These are phyloP conservation scores for Julus scanicus DNA, from an alignment of 2,888 invertebrate genomes.

Conservation along the genomic window DNA sequence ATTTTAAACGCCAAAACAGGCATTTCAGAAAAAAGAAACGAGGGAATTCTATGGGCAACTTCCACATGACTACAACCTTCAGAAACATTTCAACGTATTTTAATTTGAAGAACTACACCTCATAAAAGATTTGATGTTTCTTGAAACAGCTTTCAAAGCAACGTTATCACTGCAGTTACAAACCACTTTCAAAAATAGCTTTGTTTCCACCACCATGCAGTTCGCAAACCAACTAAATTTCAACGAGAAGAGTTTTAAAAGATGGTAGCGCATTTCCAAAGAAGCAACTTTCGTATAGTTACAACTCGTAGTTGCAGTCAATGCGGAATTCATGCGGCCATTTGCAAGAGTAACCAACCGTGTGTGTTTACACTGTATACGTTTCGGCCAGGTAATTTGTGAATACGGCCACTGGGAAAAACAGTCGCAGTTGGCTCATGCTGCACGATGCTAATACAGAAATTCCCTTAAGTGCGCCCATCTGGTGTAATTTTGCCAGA, in stretches of 20 bases:
- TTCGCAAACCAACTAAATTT: background rate
- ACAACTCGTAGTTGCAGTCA: background rate
- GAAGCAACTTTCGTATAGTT: background rate
- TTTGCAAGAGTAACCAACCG: constrained; percentile 22
- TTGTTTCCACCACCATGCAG: background rate
- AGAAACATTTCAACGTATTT: too few species aligned
- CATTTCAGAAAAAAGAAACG: too few species aligned
- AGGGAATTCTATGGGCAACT: too few species aligned
- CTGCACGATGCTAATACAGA: background rate
- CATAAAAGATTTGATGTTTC: too few species aligned
- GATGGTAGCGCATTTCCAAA: too few species aligned
- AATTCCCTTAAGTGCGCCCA: constrained; percentile 39
- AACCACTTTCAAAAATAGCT: background rate
- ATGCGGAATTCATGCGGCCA: background rate
- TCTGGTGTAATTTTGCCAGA: constrained; percentile 23
- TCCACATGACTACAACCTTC: too few species aligned
- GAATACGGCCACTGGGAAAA: constrained; percentile 30
- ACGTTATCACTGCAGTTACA: background rate
- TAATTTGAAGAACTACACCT: too few species aligned
- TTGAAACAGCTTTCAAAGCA: too few species aligned
- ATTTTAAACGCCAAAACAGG: too few species aligned
- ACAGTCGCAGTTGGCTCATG: background rate
- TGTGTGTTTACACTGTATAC: background rate
- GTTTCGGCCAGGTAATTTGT: constrained; percentile 15
- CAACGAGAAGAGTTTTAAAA: too few species aligned